phyloP scores from a whole-genome alignment of 2,113 vertebrate species.

The Ceratotherium simum region DNA sequence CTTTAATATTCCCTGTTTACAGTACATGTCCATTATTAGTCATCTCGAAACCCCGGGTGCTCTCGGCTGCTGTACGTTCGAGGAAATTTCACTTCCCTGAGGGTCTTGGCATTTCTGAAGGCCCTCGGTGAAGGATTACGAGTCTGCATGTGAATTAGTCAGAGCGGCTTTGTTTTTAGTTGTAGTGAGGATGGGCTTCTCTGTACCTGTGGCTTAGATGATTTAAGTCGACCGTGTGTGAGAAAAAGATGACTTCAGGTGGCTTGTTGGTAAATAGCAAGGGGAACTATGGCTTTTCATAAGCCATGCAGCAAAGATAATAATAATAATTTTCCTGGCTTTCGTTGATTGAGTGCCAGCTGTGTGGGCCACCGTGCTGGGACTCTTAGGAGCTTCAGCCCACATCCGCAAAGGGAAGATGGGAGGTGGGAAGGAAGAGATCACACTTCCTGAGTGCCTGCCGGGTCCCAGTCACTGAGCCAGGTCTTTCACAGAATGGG shows the following conservation, averaged over 20 bases:
- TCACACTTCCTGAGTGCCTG: neutral
- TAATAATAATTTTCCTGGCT: neutral
- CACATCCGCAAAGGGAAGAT: neutral
- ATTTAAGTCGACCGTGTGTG: neutral
- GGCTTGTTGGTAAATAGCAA: neutral
- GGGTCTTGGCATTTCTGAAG: conserved; percentile 65
- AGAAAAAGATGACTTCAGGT: neutral
- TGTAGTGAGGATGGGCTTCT: conserved; percentile 39
- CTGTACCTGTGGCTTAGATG: conserved; percentile 15
- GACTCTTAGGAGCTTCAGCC: neutral
- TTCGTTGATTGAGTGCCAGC: neutral
- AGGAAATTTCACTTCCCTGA: conserved; percentile 70
- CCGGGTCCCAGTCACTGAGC: neutral
- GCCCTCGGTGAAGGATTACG: conserved; percentile 24
- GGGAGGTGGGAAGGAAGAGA: neutral
- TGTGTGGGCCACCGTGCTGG: neutral
- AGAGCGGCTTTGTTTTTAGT: conserved; percentile 14
- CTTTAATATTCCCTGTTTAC: conserved; percentile 67
- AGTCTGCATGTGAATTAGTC: conserved; percentile 26
- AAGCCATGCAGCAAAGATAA: neutral
- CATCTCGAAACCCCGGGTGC: conserved; percentile 31
- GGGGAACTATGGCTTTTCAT: neutral
- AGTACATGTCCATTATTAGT: conserved; percentile 63
- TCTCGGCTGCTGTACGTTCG: neutral
- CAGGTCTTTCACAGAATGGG: neutral